Conservation (phyloP, 2,888 invertebrate species). For the Eupithecia vulgata region DNA sequence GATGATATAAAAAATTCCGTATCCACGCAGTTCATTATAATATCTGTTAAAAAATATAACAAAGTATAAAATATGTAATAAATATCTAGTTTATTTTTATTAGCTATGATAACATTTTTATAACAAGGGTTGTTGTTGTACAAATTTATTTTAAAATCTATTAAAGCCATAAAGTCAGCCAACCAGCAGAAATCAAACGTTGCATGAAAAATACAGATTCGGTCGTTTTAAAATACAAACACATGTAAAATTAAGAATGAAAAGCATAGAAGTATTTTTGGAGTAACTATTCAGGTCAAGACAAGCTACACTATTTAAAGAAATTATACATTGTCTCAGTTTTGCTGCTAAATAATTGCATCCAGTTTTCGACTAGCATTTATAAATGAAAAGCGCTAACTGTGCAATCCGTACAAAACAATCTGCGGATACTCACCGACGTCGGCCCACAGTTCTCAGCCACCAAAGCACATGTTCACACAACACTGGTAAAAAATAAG, state of each 20-base stretch:
- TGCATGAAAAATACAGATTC: not conserved
- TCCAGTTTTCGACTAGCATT: not conserved
- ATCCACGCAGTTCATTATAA: no score
- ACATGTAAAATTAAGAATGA: not conserved
- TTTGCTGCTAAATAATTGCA: not conserved
- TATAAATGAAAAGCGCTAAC: constrained; percentile 15
- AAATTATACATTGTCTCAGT: not conserved
- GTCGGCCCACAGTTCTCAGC: constrained; percentile 55
- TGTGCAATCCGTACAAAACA: constrained; percentile 37
- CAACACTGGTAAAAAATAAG: constrained; percentile 45
- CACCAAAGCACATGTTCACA: constrained; percentile 61
- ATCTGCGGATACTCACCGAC: constrained; percentile 50
- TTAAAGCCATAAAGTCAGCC: not conserved
- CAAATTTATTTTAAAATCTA: not conserved
- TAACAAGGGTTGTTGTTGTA: not conserved
- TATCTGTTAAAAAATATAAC: no score
- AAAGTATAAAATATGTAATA: no score
- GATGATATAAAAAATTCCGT: not conserved
- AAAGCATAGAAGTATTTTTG: not conserved
- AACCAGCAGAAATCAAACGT: not conserved
- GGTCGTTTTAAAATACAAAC: not conserved
- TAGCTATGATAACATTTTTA: no score
- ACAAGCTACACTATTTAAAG: not conserved
- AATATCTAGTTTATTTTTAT: no score
- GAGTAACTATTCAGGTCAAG: not conserved